Conservation (phyloP, 2,888 invertebrate species). For the Hyposoter didymator region DNA sequence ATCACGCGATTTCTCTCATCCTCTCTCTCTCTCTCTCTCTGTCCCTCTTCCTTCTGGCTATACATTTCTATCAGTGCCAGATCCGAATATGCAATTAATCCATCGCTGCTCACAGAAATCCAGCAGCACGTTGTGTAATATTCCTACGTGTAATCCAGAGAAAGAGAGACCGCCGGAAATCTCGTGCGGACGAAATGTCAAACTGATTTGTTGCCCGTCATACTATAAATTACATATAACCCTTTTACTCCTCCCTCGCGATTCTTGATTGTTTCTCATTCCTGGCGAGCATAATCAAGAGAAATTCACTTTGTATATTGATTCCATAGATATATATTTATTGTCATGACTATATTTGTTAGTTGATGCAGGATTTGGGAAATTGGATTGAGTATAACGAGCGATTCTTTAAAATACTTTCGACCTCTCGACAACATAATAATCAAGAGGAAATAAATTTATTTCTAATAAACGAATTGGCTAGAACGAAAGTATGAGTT, state of each 20-base stretch:
- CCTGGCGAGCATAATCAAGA: conserved; percentile 56
- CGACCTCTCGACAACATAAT: neutral
- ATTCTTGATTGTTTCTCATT: conserved; percentile 52
- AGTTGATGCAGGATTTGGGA: neutral
- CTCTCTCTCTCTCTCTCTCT: conserved; percentile 24
- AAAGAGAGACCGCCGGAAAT: conserved; percentile 28
- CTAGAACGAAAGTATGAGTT: neutral
- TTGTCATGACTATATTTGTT: neutral
- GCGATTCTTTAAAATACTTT: neutral
- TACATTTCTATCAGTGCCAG: conserved; percentile 70
- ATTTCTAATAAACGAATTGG: neutral
- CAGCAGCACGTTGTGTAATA: conserved; percentile 46
- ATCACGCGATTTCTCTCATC: conserved; percentile 34
- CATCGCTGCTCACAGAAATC: conserved; percentile 56
- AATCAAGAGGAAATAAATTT: neutral
- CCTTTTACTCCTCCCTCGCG: conserved; percentile 22
- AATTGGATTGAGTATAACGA: neutral
- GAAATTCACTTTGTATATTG: conserved; percentile 57
- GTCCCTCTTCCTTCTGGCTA: conserved; percentile 1
- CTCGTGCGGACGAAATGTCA: conserved; percentile 61
- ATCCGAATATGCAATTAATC: conserved; percentile 67
- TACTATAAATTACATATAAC: conserved; percentile 58
- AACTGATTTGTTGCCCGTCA: conserved; percentile 55
- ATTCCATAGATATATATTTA: conserved; percentile 22
- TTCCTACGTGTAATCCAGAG: conserved; percentile 34